These are phyloP conservation scores for Calyptomena viridis DNA, from an alignment of 2,113 vertebrate genomes.

Conservation along the genomic window DNA sequence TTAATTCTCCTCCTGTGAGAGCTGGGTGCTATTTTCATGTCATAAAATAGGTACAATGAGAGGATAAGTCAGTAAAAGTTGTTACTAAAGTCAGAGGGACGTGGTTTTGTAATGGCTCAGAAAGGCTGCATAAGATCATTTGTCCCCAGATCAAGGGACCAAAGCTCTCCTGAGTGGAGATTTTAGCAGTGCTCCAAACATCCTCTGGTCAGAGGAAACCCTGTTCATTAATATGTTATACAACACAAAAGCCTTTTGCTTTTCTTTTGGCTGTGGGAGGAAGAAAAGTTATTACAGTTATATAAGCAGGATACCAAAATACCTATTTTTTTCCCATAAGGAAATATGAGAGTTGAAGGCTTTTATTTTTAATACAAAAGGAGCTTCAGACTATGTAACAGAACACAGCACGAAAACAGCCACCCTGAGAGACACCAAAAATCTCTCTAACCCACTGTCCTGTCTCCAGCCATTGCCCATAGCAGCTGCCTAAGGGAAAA, in stretches of 20 bases:
- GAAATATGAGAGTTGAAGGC: background rate
- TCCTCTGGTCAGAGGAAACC: constrained; percentile 32
- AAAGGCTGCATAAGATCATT: background rate
- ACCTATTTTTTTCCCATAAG: background rate
- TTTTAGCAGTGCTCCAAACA: constrained; percentile 7
- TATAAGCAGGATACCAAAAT: constrained; percentile 26
- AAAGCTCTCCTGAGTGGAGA: background rate
- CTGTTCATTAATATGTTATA: background rate
- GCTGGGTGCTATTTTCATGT: background rate
- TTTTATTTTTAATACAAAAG: constrained; percentile 9
- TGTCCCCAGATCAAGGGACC: background rate
- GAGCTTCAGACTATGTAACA: background rate
- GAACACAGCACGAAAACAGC: background rate
- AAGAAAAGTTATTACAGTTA: constrained; percentile 32
- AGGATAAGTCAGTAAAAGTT: background rate
- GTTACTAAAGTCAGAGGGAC: background rate
- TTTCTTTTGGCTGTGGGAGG: background rate
- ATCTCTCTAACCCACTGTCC: background rate
- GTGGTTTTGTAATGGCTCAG: background rate
- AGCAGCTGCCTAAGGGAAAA: background rate
- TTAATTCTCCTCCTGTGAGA: background rate
- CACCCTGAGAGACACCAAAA: background rate
- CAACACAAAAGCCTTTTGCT: constrained; percentile 20
- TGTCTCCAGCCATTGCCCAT: background rate
- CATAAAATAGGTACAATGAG: background rate